A percentile compares a stretch with the other conserved stretches of the same genome.
Conservation (phyloP, 2,797 vertebrate species). For the Tinamus major region DNA sequence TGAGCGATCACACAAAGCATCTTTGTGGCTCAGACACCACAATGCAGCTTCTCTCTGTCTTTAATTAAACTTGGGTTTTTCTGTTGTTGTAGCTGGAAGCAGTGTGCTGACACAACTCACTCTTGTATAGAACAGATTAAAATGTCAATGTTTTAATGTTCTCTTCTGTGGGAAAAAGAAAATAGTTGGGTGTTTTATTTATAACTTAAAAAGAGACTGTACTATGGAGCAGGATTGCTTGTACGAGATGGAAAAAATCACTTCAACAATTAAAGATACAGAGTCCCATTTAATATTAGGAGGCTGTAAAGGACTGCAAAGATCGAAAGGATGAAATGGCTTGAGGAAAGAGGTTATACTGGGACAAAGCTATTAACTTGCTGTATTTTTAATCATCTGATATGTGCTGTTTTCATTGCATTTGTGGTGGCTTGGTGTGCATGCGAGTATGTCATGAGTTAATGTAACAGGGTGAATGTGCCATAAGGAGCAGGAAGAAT, state of each 20-base stretch:
- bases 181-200: slow-evolving; percentile 81
- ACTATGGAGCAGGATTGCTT: slow-evolving; percentile 70
- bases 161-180: slow-evolving; percentile 81
- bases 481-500: neutral
- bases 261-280: slow-evolving; percentile 70
- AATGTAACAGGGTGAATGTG: neutral
- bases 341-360: neutral
- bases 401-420: slow-evolving; percentile 14
- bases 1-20: neutral
- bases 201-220: slow-evolving; percentile 75
- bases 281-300: slow-evolving; percentile 53
- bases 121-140: slow-evolving; percentile 82
- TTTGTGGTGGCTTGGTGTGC: neutral
- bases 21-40: slow-evolving; percentile 54
- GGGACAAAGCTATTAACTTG: neutral
- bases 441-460: neutral
- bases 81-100: slow-evolving; percentile 81
- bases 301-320: neutral
- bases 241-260: slow-evolving; percentile 63
- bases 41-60: slow-evolving; percentile 73
- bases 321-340: neutral
- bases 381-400: slow-evolving; percentile 26
- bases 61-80: slow-evolving; percentile 82
- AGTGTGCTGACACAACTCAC: slow-evolving; percentile 80
- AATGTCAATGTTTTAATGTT: slow-evolving; percentile 82